A percentile compares a stretch with the other conserved stretches of the same genome.
Conservation (phyloP, 1,140 invertebrate species). For the Caenorhabditis briggsae region DNA sequence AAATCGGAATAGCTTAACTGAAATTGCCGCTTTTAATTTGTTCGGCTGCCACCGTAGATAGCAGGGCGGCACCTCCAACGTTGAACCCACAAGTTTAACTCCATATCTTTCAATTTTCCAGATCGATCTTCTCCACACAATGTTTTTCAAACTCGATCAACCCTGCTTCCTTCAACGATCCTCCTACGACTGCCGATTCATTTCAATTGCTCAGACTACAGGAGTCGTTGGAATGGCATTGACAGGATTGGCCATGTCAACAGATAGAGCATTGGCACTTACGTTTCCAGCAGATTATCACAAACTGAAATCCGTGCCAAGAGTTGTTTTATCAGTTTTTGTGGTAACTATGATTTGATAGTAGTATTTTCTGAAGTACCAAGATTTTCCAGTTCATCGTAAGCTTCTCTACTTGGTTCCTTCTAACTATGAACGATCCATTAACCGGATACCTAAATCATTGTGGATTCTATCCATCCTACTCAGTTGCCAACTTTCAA, state of each 20-base stretch:
- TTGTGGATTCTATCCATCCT: constrained; percentile 17
- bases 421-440: constrained; percentile 11
- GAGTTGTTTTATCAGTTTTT: background rate
- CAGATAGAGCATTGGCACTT: background rate
- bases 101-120: background rate
- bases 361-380: no score
- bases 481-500: background rate
- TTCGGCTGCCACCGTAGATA: no score
- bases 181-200: constrained; percentile 7
- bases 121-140: constrained; percentile 15
- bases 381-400: background rate
- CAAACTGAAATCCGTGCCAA: background rate
- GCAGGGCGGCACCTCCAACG: no score
- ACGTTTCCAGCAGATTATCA: background rate
- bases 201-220: background rate
- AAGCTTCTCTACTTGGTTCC: constrained; percentile 15
- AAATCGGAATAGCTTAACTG: no score
- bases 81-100: no score
- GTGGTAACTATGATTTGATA: background rate
- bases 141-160: background rate
- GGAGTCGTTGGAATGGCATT: background rate
- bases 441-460: constrained; percentile 12
- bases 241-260: background rate
- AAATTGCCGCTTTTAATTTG: no score
- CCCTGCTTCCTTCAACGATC: constrained; percentile 23